Conservation (phyloP, 2,113 vertebrate species). For the Perca flavescens region DNA sequence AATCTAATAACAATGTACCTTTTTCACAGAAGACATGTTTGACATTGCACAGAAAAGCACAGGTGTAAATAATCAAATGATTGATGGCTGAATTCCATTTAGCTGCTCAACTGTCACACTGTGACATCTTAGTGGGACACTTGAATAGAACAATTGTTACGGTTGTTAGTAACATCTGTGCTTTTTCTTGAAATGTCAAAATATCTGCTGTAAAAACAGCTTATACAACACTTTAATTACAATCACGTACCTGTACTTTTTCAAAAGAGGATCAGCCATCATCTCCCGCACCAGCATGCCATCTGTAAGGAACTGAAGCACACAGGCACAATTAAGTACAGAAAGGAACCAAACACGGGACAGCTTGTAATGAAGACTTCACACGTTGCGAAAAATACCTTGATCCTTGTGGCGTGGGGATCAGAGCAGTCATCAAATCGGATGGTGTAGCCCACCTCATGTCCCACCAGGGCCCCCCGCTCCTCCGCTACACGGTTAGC, state of each 20-base stretch:
- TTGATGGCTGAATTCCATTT: background rate
- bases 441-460: conserved; percentile 98
- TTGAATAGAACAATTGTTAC: background rate
- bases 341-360: background rate
- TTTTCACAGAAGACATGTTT: background rate
- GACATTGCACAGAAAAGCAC: background rate
- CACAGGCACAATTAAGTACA: background rate
- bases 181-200: background rate
- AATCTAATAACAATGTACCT: background rate
- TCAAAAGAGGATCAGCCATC: conserved; percentile 97
- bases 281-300: conserved; percentile 98
- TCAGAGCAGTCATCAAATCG: conserved; percentile 97
- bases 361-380: background rate
- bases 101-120: background rate
- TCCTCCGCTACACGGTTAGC: conserved; percentile 95
- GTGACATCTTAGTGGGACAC: background rate
- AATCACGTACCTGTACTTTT: conserved; percentile 92
- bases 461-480: conserved; percentile 92
- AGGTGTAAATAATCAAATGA: background rate
- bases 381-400: conserved; percentile 82
- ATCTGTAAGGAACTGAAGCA: conserved; percentile 94
- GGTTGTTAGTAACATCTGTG: background rate
- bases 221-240: background rate
- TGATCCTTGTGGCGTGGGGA: conserved; percentile 93
- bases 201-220: background rate